Evolutionary conservation across 64 coral and sea anemone species (phyloP).

Genomic region (Catalaphyllia jardinei): DNA sequence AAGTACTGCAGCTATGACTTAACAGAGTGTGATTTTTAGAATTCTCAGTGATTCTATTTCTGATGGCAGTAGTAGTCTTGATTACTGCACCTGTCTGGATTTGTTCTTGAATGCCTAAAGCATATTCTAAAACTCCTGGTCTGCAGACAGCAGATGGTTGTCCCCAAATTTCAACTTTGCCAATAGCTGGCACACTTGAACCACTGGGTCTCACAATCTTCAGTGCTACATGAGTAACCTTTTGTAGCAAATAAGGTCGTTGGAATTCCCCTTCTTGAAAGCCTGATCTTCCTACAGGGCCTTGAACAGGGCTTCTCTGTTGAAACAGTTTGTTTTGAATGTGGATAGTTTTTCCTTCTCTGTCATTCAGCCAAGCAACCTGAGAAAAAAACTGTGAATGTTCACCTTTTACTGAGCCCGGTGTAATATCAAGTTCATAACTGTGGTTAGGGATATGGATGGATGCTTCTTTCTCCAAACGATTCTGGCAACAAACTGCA

Average conservation of each 20-base stretch:
- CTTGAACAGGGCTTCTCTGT: conserved; percentile 41
- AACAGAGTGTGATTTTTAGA: background rate
- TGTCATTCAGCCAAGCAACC: conserved; percentile 61
- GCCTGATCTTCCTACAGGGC: background rate
- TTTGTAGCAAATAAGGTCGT: conserved; percentile 43
- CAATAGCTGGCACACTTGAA: conserved; percentile 82
- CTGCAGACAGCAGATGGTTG: conserved; percentile 59
- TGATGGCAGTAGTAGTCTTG: background rate
- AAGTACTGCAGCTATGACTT: background rate
- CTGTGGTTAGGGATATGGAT: conserved; percentile 1
- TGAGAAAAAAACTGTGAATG: conserved; percentile 57
- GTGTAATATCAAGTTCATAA: conserved; percentile 62
- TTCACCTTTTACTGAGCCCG: conserved; percentile 63
- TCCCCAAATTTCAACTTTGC: conserved; percentile 85
- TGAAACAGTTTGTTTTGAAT: conserved; percentile 66
- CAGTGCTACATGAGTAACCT: conserved; percentile 77
- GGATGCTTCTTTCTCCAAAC: background rate
- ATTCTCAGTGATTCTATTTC: background rate
- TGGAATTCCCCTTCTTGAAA: conserved; percentile 49
- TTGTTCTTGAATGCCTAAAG: conserved; percentile 55
- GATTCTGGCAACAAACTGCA: background rate
- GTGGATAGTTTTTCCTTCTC: conserved; percentile 51
- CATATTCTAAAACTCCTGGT: conserved; percentile 42
- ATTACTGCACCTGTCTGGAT: background rate
- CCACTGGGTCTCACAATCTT: conserved; percentile 65